Evolutionary conservation across 1,140 invertebrate genomes (phyloP).

Genomic region (Heliconius nattereri): DNA sequence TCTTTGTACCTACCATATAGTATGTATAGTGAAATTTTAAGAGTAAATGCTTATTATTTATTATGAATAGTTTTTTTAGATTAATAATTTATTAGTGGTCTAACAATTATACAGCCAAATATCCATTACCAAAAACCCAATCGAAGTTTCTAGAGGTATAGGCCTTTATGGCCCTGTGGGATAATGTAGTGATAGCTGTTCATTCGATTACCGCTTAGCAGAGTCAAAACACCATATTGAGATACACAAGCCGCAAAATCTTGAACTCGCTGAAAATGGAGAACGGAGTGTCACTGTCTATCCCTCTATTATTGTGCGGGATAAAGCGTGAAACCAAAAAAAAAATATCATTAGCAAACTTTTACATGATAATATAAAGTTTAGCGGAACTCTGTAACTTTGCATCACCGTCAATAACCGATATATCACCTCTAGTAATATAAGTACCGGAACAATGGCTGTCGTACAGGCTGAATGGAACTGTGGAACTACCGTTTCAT

Average conservation of each 20-base stretch:
- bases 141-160: too few species aligned
- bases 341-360: background rate
- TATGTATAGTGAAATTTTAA: background rate
- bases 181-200: too few species aligned
- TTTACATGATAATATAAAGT: background rate
- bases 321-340: background rate
- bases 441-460: slow-evolving; percentile 2
- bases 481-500: background rate
- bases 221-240: too few species aligned
- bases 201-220: too few species aligned
- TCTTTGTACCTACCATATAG: background rate
- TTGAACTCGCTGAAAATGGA: background rate
- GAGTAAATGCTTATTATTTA: background rate
- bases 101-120: too few species aligned
- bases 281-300: background rate
- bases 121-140: too few species aligned
- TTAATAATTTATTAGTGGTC: too few species aligned
- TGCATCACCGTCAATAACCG: background rate
- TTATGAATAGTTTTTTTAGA: too few species aligned
- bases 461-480: background rate
- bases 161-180: too few species aligned
- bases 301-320: background rate
- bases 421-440: background rate
- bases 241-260: too few species aligned
- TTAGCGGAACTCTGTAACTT: background rate